Evolutionary conservation across 2,888 invertebrate species (phyloP).

Genomic region (Psococerastis gibbosa): DNA sequence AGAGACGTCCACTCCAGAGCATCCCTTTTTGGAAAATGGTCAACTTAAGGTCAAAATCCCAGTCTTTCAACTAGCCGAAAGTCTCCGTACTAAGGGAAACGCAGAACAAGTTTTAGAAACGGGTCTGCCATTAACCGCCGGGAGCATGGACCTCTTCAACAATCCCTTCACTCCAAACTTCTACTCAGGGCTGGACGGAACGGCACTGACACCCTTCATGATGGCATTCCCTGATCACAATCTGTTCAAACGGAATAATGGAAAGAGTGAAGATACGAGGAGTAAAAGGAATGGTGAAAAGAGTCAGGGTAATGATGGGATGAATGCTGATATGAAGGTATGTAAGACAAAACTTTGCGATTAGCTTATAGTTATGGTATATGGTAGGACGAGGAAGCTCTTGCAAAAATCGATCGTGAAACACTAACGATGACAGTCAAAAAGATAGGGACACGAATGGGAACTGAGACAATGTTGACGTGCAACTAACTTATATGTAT

Average conservation of each 20-base stretch:
- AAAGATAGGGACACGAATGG: too few species aligned
- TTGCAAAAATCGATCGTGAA: too few species aligned
- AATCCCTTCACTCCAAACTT: constrained; percentile 34
- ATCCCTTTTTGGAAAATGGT: constrained; percentile 17
- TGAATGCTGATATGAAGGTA: constrained; percentile 27
- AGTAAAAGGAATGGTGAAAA: constrained; percentile 14
- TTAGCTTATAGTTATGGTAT: too few species aligned
- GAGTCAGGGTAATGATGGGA: constrained; percentile 11
- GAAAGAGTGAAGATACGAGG: constrained; percentile 27
- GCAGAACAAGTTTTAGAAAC: constrained; percentile 8
- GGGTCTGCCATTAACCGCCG: constrained; percentile 16
- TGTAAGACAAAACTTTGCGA: too few species aligned
- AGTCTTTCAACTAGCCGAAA: constrained; percentile 17
- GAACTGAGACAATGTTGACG: too few species aligned
- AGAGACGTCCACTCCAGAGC: constrained; percentile 19
- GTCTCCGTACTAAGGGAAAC: constrained; percentile 13
- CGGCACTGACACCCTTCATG: constrained; percentile 33
- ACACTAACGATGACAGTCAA: too few species aligned
- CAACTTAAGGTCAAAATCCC: constrained; percentile 19
- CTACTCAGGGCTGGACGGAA: constrained; percentile 37
- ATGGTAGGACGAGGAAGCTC: too few species aligned
- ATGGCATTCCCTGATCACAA: constrained; percentile 34
- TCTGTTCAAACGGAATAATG: constrained; percentile 2
- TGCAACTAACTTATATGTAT: too few species aligned
- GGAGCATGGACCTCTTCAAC: constrained; percentile 27